Evolutionary conservation across 1,140 invertebrate genomes (phyloP), one percentile per base, ranked within the genome.

Genomic region (Ceratosolen fusciceps): DNA sequence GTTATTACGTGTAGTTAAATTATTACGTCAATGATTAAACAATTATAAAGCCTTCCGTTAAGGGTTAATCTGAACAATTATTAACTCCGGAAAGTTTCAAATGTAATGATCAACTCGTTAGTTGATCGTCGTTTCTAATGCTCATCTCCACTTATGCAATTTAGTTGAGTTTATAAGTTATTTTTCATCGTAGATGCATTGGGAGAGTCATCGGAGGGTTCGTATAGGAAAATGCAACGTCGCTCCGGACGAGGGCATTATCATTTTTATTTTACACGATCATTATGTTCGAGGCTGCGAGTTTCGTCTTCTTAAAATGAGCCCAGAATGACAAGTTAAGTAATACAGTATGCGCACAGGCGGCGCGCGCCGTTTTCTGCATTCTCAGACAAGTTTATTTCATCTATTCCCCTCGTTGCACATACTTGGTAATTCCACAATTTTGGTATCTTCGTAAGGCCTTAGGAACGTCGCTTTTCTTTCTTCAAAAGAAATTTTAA

Each of bases 381-480:
- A 88, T 88, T 87, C 85, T 82, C 86, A 87, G 86, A 87, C 77
- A 80, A 74, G 82, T 83, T 85, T 83, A 84, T 85, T 84, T 81
- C 82, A 3, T 37, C 24, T 34, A 12, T 16, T 16, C 2, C 34
- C 29, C 16, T 54, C 29, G n/a, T n/a, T 9, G 34, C 16, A 2
- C 24, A 19, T 4, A 21, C 49, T 37, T n/a, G 70, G 21, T 39
- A n/a, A 39, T 60, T 74, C 34, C 9, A 16, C 58, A 34, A 39
- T 31, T 43, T 73, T 7, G 39, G 73, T 34, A 49, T 47, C 58
- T 49, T 29, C n/a, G n/a, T 37, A 9, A 37, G 2, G 14, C 16
- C 31, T 19, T 9, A 74, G 47, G n/a, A 3, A 16, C 8, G 29
- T 34, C 19, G 14, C 47, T 58, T 5, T 58, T 58, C 34, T 73